phyloP scores from a whole-genome alignment of 2,113 vertebrate species.

The Prolemur simus region DNA sequence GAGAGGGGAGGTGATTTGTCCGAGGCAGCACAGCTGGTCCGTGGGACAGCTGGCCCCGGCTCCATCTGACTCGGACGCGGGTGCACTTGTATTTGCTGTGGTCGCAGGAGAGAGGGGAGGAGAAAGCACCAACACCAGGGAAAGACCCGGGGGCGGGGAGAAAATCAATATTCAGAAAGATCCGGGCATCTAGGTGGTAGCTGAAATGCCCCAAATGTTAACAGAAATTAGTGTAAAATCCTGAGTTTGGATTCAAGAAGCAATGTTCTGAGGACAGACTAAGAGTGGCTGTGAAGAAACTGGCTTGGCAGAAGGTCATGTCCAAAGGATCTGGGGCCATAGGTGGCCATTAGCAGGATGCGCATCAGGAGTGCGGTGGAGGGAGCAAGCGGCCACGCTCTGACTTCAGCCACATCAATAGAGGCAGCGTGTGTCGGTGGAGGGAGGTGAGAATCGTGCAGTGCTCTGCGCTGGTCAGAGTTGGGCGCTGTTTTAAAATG shows the following conservation, averaged over 20 bases:
- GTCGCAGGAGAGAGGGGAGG: background rate
- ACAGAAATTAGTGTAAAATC: background rate
- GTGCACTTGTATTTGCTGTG: background rate
- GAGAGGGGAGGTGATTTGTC: background rate
- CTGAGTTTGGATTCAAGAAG: background rate
- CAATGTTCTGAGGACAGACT: background rate
- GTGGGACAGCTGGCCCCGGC: too few species aligned
- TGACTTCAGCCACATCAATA: background rate
- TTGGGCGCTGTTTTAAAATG: background rate
- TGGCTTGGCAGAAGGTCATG: background rate
- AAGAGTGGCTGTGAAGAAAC: background rate
- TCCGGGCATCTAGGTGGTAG: background rate
- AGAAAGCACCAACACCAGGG: background rate
- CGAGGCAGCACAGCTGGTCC: background rate
- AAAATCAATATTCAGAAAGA: background rate
- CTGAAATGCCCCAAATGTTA: background rate
- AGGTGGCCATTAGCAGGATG: background rate
- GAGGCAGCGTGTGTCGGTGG: background rate
- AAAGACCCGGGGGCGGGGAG: background rate
- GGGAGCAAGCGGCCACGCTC: accelerated
- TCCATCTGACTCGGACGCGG: background rate
- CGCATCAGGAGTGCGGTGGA: background rate
- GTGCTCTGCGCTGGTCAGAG: background rate
- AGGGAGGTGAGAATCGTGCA: background rate
- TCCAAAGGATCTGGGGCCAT: background rate